Evolutionary conservation across 2,888 invertebrate genomes (phyloP).

Genomic region (Eupeodes latifasciatus): DNA sequence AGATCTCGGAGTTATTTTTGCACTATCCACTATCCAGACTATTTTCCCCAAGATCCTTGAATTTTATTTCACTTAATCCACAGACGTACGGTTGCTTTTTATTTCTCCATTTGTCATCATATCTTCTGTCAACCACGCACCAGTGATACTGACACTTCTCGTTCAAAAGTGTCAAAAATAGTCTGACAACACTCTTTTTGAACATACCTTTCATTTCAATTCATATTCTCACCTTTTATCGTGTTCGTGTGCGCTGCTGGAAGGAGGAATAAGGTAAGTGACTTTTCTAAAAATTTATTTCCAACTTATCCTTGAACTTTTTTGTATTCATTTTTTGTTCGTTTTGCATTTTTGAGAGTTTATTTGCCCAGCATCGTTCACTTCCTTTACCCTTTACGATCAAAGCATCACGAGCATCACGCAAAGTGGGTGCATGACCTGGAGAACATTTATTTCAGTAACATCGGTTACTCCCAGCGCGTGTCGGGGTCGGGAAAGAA

Average conservation of each 20-base stretch:
- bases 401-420: conserved; percentile 46
- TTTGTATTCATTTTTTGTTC: not conserved
- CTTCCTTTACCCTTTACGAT: not conserved
- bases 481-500: conserved; percentile 45
- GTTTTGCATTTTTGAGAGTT: not conserved
- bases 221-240: conserved; percentile 30
- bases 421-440: conserved; percentile 73
- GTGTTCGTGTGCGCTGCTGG: not conserved
- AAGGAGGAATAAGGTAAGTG: conserved; percentile 19
- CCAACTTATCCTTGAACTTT: conserved; percentile 55
- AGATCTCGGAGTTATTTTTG: too few relatives aligned
- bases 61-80: not conserved
- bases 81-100: conserved; percentile 30
- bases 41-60: too few relatives aligned
- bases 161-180: conserved; percentile 68
- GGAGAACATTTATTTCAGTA: conserved; percentile 74
- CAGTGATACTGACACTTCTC: conserved; percentile 45
- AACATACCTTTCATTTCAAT: conserved; percentile 6
- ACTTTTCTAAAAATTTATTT: conserved; percentile 49
- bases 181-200: conserved; percentile 58
- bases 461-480: conserved; percentile 69
- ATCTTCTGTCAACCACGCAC: conserved; percentile 11
- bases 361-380: conserved; percentile 6
- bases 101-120: conserved; percentile 50
- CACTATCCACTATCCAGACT: too few relatives aligned